These are phyloP conservation scores for Crotalus viridis DNA, from an alignment of 2,113 vertebrate genomes.

Conservation along the genomic window DNA sequence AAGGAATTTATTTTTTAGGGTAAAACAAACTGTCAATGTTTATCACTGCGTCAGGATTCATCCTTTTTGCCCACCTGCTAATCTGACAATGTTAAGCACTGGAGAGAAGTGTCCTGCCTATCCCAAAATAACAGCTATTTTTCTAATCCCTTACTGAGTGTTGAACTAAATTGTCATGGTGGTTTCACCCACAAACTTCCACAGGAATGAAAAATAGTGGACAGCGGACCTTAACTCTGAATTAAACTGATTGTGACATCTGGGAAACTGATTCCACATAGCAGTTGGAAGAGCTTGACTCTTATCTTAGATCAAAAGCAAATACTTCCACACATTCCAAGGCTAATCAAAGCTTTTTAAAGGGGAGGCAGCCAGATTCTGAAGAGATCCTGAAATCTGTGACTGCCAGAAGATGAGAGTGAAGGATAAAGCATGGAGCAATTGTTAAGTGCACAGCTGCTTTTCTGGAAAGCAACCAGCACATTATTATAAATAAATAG, in stretches of 20 bases:
- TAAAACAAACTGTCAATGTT: not conserved
- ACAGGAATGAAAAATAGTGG: not conserved
- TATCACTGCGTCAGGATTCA: not conserved
- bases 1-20: not conserved
- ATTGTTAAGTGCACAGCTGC: not conserved
- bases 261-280: not conserved
- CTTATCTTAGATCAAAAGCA: not conserved
- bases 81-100: no score
- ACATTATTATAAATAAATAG: not conserved
- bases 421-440: not conserved
- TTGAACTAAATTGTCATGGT: not conserved
- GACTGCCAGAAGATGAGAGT: not conserved
- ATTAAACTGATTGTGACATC: conserved; percentile 12
- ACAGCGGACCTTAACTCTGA: not conserved
- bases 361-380: not conserved
- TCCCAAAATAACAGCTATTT: not conserved
- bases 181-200: not conserved
- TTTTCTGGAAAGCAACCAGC: not conserved
- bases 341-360: conserved; percentile 24
- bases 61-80: not conserved
- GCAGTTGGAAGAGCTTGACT: not conserved
- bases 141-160: not conserved
- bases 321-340: conserved; percentile 16
- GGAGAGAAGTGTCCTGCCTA: not conserved
- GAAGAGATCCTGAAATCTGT: not conserved